Evolutionary conservation across 2,888 invertebrate genomes (phyloP).

Genomic region (Drosophila ustulata): DNA sequence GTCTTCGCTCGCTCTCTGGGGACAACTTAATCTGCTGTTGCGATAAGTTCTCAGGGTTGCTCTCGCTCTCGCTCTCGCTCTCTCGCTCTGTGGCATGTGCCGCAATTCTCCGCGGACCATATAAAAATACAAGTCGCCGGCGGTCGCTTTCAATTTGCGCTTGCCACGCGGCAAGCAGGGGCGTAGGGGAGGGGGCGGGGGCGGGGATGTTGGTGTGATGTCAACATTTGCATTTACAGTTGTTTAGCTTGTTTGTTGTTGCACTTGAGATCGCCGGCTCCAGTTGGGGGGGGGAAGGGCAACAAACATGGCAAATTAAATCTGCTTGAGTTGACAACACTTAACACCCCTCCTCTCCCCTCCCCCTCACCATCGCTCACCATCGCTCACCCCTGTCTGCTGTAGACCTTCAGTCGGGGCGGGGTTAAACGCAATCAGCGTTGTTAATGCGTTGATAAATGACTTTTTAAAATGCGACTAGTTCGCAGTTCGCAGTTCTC

Average conservation of each 20-base stretch:
- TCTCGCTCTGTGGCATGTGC: slow-evolving; percentile 57
- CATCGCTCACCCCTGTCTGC: no score
- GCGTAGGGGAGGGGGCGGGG: background rate
- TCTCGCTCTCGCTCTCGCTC: background rate
- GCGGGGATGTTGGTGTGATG: slow-evolving; percentile 69
- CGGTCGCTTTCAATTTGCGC: slow-evolving; percentile 62
- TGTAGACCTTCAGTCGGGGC: background rate
- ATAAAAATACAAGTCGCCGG: slow-evolving; percentile 66
- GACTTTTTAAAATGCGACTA: slow-evolving; percentile 69
- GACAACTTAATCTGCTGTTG: slow-evolving; percentile 82
- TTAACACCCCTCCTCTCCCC: slow-evolving; percentile 59
- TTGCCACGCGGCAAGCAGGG: slow-evolving; percentile 65
- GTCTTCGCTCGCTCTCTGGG: slow-evolving; percentile 49
- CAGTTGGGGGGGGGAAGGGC: background rate
- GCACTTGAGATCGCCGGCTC: slow-evolving; percentile 63
- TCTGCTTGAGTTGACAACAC: slow-evolving; percentile 83
- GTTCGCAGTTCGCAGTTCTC: slow-evolving; percentile 24
- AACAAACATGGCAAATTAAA: slow-evolving; percentile 82
- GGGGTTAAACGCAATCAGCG: slow-evolving; percentile 69
- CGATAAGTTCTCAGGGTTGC: slow-evolving; percentile 74
- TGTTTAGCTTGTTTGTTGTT: slow-evolving; percentile 71
- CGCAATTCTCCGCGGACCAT: slow-evolving; percentile 82
- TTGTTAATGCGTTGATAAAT: slow-evolving; percentile 81
- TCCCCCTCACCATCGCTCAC: background rate
- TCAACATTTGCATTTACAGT: slow-evolving; percentile 79